Evolutionary conservation across 2,888 invertebrate genomes (phyloP).

Genomic region (Pyralis farinalis): DNA sequence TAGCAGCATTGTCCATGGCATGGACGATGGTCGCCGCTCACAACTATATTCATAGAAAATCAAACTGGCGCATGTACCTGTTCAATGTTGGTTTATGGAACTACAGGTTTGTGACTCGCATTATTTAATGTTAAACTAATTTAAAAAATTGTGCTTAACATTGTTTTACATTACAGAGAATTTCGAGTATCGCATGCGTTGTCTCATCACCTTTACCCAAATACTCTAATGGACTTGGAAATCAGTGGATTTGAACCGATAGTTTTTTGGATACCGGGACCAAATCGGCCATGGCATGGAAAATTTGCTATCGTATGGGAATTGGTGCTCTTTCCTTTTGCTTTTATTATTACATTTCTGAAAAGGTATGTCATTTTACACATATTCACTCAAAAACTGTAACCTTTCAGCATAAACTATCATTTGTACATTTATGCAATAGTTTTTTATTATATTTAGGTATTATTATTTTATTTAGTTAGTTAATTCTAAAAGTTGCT

Average conservation of each 20-base stretch:
- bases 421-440: too few relatives aligned
- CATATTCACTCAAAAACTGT: too few relatives aligned
- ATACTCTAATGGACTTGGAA: slow-evolving; percentile 88
- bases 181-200: slow-evolving; percentile 89
- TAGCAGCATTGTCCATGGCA: slow-evolving; percentile 73
- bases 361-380: slow-evolving; percentile 57
- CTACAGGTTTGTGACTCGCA: slow-evolving; percentile 64
- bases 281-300: slow-evolving; percentile 63
- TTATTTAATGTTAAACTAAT: too few relatives aligned
- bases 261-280: slow-evolving; percentile 84
- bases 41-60: slow-evolving; percentile 89
- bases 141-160: too few relatives aligned
- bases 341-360: slow-evolving; percentile 50
- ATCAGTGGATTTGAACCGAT: slow-evolving; percentile 85
- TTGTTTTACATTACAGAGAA: slow-evolving; percentile 66
- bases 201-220: slow-evolving; percentile 90
- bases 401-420: too few relatives aligned
- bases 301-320: slow-evolving; percentile 77
- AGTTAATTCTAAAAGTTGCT: too few relatives aligned
- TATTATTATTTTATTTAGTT: too few relatives aligned
- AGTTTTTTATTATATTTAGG: too few relatives aligned
- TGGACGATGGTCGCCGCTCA: slow-evolving; percentile 84
- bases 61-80: slow-evolving; percentile 90
- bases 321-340: slow-evolving; percentile 47
- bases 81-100: slow-evolving; percentile 86